Evolutionary conservation across 2,888 invertebrate genomes (phyloP).

Genomic region (Oxystoma pomonae): DNA sequence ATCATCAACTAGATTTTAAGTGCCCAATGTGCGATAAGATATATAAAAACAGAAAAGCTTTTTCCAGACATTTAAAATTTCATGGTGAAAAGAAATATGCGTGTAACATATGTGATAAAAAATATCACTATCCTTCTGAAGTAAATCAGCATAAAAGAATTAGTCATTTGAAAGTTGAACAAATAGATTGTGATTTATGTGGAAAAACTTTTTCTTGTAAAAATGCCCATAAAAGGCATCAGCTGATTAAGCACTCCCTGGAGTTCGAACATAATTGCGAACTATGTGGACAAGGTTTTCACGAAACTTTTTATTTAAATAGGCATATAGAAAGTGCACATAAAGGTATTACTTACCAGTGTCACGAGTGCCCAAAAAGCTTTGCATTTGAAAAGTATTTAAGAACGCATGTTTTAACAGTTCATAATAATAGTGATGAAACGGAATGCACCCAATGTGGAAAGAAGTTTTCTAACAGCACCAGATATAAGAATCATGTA

Average conservation of each 20-base stretch:
- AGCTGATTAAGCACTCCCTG: conserved; percentile 47
- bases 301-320: neutral
- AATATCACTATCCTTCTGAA: too few relatives aligned
- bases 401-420: conserved; percentile 51
- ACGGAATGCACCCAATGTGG: conserved; percentile 3
- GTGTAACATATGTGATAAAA: too few relatives aligned
- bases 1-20: too few relatives aligned
- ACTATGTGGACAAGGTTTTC: conserved; percentile 13
- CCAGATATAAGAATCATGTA: conserved; percentile 5
- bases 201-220: neutral
- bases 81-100: too few relatives aligned
- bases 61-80: too few relatives aligned
- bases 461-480: conserved; percentile 6
- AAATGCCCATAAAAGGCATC: neutral
- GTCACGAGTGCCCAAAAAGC: conserved; percentile 55
- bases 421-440: conserved; percentile 27
- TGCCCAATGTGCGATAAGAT: too few relatives aligned
- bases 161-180: neutral
- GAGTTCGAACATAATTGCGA: conserved; percentile 50
- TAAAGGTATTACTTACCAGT: conserved; percentile 32
- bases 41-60: too few relatives aligned
- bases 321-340: neutral
- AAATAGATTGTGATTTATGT: neutral
- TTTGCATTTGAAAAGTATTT: conserved; percentile 39
- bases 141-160: neutral